Evolutionary conservation across 2,113 vertebrate species (phyloP), one percentile per base, ranked within the genome.

Genomic region (Sturnus vulgaris): DNA sequence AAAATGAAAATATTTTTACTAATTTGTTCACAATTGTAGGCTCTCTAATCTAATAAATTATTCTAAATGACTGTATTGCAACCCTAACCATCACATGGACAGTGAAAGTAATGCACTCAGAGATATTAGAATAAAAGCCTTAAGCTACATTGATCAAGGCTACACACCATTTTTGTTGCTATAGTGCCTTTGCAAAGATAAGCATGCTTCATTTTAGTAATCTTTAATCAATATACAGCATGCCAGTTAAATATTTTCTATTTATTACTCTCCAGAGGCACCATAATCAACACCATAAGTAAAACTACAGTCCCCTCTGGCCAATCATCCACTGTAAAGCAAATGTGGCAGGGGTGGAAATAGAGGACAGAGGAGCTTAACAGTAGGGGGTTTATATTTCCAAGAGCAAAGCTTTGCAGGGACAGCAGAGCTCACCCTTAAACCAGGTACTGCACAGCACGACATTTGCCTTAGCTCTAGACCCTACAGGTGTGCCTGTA

Each of bases 361-460:
- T 0, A 64, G 18, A 50, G 10, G 11, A 33, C 30, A 77, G 57
- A 87, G 49, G 18, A 68, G 44, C 7, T 63, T 79, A 35, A 24
- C 7, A 28, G 47, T 17, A 23, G 27, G 19, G 9, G 3, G 12
- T 37, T 90, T 18, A 44, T 33, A 27, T 56, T 91, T 39, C 33
- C 30, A 76, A 76, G 17, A 55, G 15, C n/a, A 76, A 79, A 71
- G 25, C 17, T 31, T 49, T 86, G 22, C n/a, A 70, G 71, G 49
- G 21, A 75, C 30, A 47, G 27, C 27, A 75, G 30, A 84, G 21
- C 33, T 68, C 42, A 72, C 35, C 28, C 19, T 15, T 27, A 42
- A 76, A 28, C 7, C 42, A 59, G 55, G 14, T 1, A 0, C 20
- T 33, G 30, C 18, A 42, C 3, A 30, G 27, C 2, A 15, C 0